These are phyloP conservation scores for Orchesella flavescens DNA, from an alignment of 2,888 invertebrate genomes.

Conservation along the genomic window DNA sequence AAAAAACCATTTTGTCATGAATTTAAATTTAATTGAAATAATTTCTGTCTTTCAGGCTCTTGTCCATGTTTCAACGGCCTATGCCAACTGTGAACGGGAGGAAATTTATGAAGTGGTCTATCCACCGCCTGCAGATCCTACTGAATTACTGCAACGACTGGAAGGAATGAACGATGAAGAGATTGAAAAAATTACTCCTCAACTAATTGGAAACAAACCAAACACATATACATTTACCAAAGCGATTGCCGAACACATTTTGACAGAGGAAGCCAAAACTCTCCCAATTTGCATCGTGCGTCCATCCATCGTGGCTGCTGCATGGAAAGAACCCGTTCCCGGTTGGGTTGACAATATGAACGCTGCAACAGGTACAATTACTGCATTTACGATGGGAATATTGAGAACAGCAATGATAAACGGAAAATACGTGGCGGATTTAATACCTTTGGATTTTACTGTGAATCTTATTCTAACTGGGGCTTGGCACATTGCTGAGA, in stretches of 20 bases:
- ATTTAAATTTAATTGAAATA: neutral
- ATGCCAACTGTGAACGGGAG: conserved; percentile 85
- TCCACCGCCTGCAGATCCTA: conserved; percentile 85
- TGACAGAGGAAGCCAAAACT: conserved; percentile 85
- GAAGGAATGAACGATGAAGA: conserved; percentile 88
- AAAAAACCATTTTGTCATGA: too few species aligned
- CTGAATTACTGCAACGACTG: conserved; percentile 77
- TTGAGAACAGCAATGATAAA: conserved; percentile 91
- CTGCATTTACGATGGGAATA: too few species aligned
- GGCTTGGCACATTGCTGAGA: conserved; percentile 79
- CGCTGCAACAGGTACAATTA: too few species aligned
- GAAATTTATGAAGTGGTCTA: conserved; percentile 87
- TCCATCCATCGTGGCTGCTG: too few species aligned
- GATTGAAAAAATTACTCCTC: conserved; percentile 84
- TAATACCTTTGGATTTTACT: conserved; percentile 80
- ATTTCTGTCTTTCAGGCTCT: conserved; percentile 84
- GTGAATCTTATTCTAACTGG: too few species aligned
- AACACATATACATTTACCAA: conserved; percentile 99
- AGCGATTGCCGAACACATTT: conserved; percentile 93
- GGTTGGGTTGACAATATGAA: too few species aligned
- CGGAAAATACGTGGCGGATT: conserved; percentile 85
- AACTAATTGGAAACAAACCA: conserved; percentile 87
- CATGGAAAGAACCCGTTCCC: too few species aligned
- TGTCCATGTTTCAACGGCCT: too few species aligned
- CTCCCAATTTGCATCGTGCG: too few species aligned